These are phyloP conservation scores for Beaufortia kweichowensis DNA, from an alignment of 2,113 vertebrate genomes.

Conservation along the genomic window DNA sequence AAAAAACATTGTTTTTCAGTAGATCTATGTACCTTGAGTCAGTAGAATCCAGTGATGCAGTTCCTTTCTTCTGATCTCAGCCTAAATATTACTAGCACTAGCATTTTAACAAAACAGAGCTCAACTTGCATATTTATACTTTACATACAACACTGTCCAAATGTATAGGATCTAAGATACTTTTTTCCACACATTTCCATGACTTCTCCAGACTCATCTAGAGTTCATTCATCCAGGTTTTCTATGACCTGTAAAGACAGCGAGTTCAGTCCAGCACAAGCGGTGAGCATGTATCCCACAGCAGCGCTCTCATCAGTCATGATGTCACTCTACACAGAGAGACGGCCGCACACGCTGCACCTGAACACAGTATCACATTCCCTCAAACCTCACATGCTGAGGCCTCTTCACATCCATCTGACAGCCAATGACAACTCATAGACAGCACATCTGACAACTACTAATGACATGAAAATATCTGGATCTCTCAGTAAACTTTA, in stretches of 20 bases:
- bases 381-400: constrained; percentile 1
- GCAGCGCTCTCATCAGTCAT: constrained; percentile 2
- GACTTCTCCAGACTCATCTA: not conserved
- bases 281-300: not conserved
- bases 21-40: too few species aligned
- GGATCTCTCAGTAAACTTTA: constrained; percentile 10
- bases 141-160: too few species aligned
- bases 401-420: constrained; percentile 3
- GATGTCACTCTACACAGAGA: constrained; percentile 28
- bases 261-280: constrained; percentile 22
- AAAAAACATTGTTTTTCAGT: too few species aligned
- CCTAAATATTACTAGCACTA: too few species aligned
- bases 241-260: constrained; percentile 22
- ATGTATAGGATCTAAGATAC: too few species aligned
- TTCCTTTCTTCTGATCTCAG: too few species aligned
- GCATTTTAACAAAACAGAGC: too few species aligned
- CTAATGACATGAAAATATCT: constrained; percentile 19
- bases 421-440: constrained; percentile 27
- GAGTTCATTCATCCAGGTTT: not conserved
- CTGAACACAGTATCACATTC: constrained; percentile 10
- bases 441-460: not conserved
- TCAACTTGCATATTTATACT: too few species aligned
- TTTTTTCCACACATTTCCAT: too few species aligned
- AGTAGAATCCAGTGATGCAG: too few species aligned
- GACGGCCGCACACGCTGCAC: constrained; percentile 21